Evolutionary conservation across 2,113 vertebrate species (phyloP).

Genomic region (Cyprinodon variegatus): DNA sequence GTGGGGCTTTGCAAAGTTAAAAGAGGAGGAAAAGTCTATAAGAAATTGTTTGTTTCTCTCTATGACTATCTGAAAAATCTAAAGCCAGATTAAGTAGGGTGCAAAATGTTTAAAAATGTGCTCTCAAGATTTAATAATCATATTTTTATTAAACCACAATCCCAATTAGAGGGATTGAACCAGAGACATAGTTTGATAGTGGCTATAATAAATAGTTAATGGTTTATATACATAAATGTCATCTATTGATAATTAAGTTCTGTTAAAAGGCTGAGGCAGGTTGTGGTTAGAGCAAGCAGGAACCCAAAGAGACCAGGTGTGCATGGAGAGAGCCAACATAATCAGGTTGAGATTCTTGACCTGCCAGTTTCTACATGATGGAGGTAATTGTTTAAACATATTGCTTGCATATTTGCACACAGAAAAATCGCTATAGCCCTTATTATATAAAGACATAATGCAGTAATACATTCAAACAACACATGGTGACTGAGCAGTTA

Average conservation of each 20-base stretch:
- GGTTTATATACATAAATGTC: not conserved
- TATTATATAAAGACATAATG: not conserved
- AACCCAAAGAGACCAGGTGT: not conserved
- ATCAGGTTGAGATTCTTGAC: constrained; percentile 60
- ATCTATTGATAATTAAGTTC: not conserved
- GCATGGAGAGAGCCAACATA: constrained; percentile 11
- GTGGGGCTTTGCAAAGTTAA: no score
- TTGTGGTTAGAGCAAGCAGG: not conserved
- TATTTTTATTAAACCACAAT: no score
- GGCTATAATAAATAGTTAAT: not conserved
- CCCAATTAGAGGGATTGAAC: not conserved
- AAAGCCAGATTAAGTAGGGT: no score
- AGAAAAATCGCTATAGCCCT: not conserved
- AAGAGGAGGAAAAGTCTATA: no score
- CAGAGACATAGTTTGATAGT: not conserved
- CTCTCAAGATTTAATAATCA: no score
- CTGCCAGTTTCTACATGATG: constrained; percentile 54
- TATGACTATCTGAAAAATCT: no score
- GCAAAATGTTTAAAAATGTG: no score
- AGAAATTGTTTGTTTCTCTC: no score
- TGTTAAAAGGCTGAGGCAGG: not conserved
- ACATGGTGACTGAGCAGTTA: not conserved
- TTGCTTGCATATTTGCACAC: not conserved
- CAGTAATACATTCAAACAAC: not conserved
- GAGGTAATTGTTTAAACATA: constrained; percentile 51